phyloP scores from a whole-genome alignment of 2,797 vertebrate species.

The Sebastes diploproa region DNA sequence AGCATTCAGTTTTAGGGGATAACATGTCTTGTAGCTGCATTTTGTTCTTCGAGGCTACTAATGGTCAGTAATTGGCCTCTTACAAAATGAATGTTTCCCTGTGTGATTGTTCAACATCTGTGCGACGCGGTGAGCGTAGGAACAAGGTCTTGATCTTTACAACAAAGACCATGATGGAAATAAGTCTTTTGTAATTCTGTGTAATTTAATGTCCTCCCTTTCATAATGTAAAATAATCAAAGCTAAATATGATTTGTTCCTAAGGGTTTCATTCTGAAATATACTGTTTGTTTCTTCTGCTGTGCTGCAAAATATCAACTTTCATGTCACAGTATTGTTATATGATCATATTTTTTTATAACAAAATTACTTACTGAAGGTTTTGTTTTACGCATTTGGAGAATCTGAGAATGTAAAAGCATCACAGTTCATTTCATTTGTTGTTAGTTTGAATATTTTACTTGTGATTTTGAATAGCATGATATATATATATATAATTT shows the following conservation, averaged over 20 bases:
- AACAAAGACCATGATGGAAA: not conserved
- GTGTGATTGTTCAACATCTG: not conserved
- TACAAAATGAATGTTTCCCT: not conserved
- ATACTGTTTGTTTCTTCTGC: not conserved
- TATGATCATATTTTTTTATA: not conserved
- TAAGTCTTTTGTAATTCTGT: not conserved
- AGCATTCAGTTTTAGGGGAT: not conserved
- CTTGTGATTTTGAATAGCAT: no score
- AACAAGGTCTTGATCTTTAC: not conserved
- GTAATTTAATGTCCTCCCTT: not conserved
- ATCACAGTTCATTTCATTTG: not conserved
- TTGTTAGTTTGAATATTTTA: not conserved
- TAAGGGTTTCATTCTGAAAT: not conserved
- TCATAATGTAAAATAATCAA: not conserved
- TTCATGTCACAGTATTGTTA: not conserved
- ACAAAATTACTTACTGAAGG: not conserved
- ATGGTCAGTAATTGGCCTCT: not conserved
- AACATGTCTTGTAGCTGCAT: not conserved
- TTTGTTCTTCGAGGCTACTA: not conserved
- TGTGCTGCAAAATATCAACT: not conserved
- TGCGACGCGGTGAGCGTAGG: not conserved
- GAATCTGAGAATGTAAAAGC: not conserved
- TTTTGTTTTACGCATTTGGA: not conserved
- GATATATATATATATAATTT: no score
- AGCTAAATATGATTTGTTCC: not conserved